A percentile compares a stretch with the other conserved stretches of the same genome.
These are phyloP conservation scores for Sclerodermus sp. DNA, from an alignment of 2,888 invertebrate species.

Conservation along the genomic window DNA sequence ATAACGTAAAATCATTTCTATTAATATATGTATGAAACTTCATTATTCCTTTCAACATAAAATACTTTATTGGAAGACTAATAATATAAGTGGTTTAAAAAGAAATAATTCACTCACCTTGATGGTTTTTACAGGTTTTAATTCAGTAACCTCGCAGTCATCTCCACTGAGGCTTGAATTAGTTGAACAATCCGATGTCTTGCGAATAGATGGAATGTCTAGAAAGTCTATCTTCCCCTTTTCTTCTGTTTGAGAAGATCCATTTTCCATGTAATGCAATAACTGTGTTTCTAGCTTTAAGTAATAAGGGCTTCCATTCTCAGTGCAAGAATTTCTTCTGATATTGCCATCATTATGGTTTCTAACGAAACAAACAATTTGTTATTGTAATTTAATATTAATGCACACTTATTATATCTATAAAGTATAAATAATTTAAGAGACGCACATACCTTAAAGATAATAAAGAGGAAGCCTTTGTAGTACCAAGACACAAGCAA, in stretches of 20 bases:
- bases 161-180: constrained; percentile 75
- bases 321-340: constrained; percentile 49
- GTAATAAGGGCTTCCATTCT: constrained; percentile 37
- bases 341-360: constrained; percentile 32
- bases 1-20: too few relatives aligned
- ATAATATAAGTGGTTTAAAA: too few relatives aligned
- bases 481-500: constrained; percentile 40
- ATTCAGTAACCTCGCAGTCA: constrained; percentile 64
- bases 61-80: too few relatives aligned
- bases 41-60: too few relatives aligned
- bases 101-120: constrained; percentile 39
- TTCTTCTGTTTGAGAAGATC: constrained; percentile 13
- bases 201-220: constrained; percentile 56
- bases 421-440: neutral
- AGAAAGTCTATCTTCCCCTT: constrained; percentile 35
- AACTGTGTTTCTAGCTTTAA: constrained; percentile 20
- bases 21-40: too few relatives aligned
- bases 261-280: constrained; percentile 16
- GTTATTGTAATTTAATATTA: neutral
- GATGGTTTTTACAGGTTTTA: constrained; percentile 43
- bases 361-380: constrained; percentile 18
- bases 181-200: constrained; percentile 74
- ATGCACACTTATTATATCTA: neutral
- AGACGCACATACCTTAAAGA: too few relatives aligned
- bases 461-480: constrained; percentile 12